Percentiles rank a stretch among this genome's conserved stretches.
Evolutionary conservation across 2,797 vertebrate species (phyloP).

Genomic region (Sebastes diaconus): DNA sequence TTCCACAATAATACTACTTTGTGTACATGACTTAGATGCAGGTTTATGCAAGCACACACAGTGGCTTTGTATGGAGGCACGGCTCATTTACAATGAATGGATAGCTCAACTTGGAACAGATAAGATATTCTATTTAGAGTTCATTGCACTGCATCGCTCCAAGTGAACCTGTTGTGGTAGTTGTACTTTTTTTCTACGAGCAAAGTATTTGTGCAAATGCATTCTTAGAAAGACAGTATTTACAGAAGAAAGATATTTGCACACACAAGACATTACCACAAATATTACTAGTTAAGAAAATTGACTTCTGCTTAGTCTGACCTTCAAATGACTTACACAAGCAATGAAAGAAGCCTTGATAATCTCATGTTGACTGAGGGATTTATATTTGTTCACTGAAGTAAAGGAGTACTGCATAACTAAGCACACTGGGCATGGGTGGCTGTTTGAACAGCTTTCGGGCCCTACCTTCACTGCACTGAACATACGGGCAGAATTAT

Average conservation of each 20-base stretch:
- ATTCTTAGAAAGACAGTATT: neutral
- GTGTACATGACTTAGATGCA: constrained; percentile 40
- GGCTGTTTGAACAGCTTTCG: constrained; percentile 32
- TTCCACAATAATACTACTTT: constrained; percentile 32
- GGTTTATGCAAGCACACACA: constrained; percentile 45
- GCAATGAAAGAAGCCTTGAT: constrained; percentile 17
- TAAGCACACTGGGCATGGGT: constrained; percentile 1
- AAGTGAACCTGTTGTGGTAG: neutral
- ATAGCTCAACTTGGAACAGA: constrained; percentile 10
- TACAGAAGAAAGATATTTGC: neutral
- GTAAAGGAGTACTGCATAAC: constrained; percentile 25
- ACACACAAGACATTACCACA: neutral
- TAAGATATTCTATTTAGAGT: constrained; percentile 34
- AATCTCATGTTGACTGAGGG: constrained; percentile 48
- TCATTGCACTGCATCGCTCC: neutral
- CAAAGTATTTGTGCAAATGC: neutral
- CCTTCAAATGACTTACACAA: constrained; percentile 34
- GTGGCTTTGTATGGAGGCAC: constrained; percentile 45
- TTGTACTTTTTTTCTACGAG: neutral
- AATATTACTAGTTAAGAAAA: constrained; percentile 8
- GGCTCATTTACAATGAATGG: constrained; percentile 51
- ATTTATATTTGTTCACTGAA: constrained; percentile 46
- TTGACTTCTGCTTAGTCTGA: constrained; percentile 23
- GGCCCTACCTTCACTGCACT: constrained; percentile 34
- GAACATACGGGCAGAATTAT: constrained; percentile 53